These are phyloP conservation scores for Pipistrellus pipistrellus DNA, from an alignment of 2,797 vertebrate genomes.

Conservation along the genomic window DNA sequence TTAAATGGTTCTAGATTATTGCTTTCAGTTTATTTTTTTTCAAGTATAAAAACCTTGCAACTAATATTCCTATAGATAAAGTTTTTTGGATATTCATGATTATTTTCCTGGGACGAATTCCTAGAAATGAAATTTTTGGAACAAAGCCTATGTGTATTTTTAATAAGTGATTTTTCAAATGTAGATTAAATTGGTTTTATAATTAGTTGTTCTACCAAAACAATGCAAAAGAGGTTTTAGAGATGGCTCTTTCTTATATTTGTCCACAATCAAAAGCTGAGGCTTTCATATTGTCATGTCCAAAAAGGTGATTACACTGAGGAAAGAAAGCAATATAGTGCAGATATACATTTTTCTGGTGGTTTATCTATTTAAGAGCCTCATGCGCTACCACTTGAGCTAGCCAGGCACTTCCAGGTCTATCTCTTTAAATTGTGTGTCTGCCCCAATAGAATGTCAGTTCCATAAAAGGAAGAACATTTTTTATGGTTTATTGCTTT, in stretches of 20 bases:
- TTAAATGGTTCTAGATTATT: background rate
- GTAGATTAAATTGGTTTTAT: constrained; percentile 30
- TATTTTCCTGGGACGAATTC: constrained; percentile 13
- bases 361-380: background rate
- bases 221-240: background rate
- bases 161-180: constrained; percentile 22
- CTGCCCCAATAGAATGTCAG: constrained; percentile 4
- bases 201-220: constrained; percentile 47
- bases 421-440: background rate
- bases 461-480: background rate
- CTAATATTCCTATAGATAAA: background rate
- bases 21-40: constrained; percentile 20
- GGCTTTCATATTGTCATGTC: background rate
- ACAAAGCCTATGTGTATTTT: background rate
- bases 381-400: too few species aligned
- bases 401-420: too few species aligned
- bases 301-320: background rate
- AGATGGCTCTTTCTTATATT: background rate
- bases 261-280: background rate
- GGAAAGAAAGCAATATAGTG: background rate
- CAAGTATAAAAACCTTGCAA: background rate
- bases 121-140: constrained; percentile 30
- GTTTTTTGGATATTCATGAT: constrained; percentile 12
- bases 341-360: background rate
- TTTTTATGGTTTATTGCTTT: background rate